These are phyloP conservation scores for Pangasianodon hypophthalmus DNA, from an alignment of 2,113 vertebrate genomes.

Conservation along the genomic window DNA sequence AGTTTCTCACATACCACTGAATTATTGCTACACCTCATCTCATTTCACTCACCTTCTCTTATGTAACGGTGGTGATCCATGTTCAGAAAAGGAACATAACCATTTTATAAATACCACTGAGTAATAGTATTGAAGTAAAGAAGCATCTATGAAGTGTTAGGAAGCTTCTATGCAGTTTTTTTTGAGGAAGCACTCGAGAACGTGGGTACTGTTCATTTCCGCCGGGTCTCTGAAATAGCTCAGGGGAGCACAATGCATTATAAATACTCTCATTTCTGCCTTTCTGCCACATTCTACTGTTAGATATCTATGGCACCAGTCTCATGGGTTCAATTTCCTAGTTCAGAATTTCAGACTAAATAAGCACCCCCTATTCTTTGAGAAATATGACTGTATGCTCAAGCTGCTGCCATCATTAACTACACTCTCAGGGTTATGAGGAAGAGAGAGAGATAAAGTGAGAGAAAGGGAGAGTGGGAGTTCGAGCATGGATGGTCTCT, in stretches of 20 bases:
- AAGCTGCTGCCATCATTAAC: conserved; percentile 64
- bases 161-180: not conserved
- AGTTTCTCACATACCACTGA: not conserved
- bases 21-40: not conserved
- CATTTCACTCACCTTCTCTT: not conserved
- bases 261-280: conserved; percentile 60
- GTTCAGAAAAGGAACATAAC: not conserved
- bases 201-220: conserved; percentile 1
- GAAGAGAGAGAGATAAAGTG: not conserved
- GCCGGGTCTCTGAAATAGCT: conserved; percentile 58
- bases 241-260: conserved; percentile 60
- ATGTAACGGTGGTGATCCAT: not conserved
- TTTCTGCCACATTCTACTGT: conserved; percentile 45
- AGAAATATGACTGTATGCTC: conserved; percentile 58
- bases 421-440: conserved; percentile 50
- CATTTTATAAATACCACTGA: not conserved
- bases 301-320: conserved; percentile 52
- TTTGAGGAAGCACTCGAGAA: not conserved
- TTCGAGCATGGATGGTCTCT: conserved; percentile 43
- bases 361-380: conserved; percentile 63
- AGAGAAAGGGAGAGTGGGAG: not conserved
- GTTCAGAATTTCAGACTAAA: conserved; percentile 69
- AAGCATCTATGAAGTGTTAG: not conserved
- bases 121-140: not conserved
- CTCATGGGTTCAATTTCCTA: conserved; percentile 70